phyloP scores from a whole-genome alignment of 2,113 vertebrate genomes.

The Sorex araneus region DNA sequence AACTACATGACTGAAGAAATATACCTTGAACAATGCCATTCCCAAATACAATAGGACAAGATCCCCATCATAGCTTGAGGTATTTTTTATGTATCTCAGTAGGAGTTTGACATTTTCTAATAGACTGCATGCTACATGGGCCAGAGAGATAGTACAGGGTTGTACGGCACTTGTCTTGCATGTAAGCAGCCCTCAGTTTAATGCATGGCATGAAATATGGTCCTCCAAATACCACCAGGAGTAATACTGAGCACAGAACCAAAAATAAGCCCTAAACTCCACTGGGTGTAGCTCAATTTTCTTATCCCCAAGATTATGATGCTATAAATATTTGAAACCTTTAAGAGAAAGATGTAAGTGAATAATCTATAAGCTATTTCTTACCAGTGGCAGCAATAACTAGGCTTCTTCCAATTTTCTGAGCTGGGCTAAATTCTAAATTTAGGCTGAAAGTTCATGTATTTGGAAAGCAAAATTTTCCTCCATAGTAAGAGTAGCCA shows the following conservation, averaged over 20 bases:
- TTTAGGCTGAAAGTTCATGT: background rate
- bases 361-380: background rate
- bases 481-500: background rate
- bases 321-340: background rate
- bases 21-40: slow-evolving; percentile 3
- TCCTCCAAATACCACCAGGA: no score
- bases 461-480: background rate
- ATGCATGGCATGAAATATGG: no score
- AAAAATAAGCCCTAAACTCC: no score
- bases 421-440: background rate
- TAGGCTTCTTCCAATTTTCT: background rate
- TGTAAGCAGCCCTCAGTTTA: no score
- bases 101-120: background rate
- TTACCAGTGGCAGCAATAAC: background rate
- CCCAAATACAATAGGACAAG: background rate
- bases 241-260: no score
- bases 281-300: no score
- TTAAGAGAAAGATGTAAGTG: background rate
- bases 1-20: background rate
- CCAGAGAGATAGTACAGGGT: no score
- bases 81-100: background rate
- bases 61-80: background rate
- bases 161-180: no score
- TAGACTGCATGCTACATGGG: background rate
- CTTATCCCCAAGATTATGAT: background rate